These are phyloP conservation scores for Trimorus sp. DNA, from an alignment of 2,888 invertebrate species.

Conservation along the genomic window DNA sequence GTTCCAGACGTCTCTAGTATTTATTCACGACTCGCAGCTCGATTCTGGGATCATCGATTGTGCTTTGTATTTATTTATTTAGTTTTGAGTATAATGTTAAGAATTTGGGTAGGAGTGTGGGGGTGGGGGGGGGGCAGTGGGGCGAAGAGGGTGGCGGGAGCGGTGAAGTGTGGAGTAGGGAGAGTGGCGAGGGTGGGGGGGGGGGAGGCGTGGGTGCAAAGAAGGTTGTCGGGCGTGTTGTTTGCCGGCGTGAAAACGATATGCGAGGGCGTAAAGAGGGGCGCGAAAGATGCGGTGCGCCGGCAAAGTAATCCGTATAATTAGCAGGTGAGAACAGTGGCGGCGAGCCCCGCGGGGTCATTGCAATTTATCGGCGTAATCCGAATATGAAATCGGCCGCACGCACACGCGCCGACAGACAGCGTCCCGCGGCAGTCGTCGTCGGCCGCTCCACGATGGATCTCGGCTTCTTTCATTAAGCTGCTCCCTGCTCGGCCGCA, in stretches of 20 bases:
- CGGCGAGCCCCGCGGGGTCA: constrained; percentile 68
- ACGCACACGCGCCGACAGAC: constrained; percentile 51
- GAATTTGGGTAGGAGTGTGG: too few relatives aligned
- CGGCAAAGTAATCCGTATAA: constrained; percentile 71
- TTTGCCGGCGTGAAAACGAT: constrained; percentile 47
- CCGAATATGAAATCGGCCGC: constrained; percentile 70
- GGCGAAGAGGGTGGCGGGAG: too few relatives aligned
- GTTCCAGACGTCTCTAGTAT: constrained; percentile 45
- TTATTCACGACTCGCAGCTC: constrained; percentile 53
- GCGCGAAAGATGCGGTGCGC: constrained; percentile 51
- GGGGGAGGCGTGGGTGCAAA: constrained; percentile 50
- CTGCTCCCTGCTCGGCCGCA: constrained; percentile 63
- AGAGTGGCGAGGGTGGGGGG: too few relatives aligned
- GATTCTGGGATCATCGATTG: constrained; percentile 47
- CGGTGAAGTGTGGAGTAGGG: too few relatives aligned
- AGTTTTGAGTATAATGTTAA: too few relatives aligned
- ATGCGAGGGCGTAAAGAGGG: constrained; percentile 58
- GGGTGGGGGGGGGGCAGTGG: too few relatives aligned
- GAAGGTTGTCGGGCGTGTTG: constrained; percentile 52
- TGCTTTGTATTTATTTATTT: constrained; percentile 67
- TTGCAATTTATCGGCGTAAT: constrained; percentile 73
- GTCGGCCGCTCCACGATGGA: constrained; percentile 57
- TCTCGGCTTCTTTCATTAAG: constrained; percentile 65
- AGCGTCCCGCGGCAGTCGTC: constrained; percentile 62
- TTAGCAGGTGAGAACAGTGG: constrained; percentile 72